Conservation (phyloP, 2,888 invertebrate species). For the Oxystoma pomonae region DNA sequence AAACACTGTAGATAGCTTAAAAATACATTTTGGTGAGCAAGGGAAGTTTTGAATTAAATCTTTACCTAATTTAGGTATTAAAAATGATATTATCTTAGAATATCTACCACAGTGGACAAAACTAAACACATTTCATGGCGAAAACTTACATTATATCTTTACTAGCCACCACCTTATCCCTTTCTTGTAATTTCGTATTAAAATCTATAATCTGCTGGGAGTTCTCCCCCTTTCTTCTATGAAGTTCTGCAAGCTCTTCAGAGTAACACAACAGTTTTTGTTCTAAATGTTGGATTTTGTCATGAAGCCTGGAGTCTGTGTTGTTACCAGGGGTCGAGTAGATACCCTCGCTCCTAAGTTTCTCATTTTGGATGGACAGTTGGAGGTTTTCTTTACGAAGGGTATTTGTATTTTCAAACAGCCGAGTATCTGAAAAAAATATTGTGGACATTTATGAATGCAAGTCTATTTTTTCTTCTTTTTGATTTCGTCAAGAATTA, state of each 20-base stretch:
- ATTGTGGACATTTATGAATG: too few relatives aligned
- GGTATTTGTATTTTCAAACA: constrained; percentile 79
- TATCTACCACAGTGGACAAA: too few relatives aligned
- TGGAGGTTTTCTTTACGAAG: constrained; percentile 81
- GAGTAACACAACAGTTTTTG: constrained; percentile 83
- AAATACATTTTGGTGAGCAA: too few relatives aligned
- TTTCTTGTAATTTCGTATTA: constrained; percentile 79
- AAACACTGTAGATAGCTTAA: too few relatives aligned
- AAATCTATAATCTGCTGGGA: constrained; percentile 90
- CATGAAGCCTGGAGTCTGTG: constrained; percentile 32
- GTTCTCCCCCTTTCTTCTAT: constrained; percentile 86
- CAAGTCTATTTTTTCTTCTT: too few relatives aligned
- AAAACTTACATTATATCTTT: constrained; percentile 70
- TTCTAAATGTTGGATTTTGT: constrained; percentile 69
- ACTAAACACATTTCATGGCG: too few relatives aligned
- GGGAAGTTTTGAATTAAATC: too few relatives aligned
- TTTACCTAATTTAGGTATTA: too few relatives aligned
- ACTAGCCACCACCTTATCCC: constrained; percentile 68
- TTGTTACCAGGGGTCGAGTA: constrained; percentile 36
- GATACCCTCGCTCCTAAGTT: constrained; percentile 59
- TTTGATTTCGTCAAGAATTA: too few relatives aligned
- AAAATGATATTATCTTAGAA: too few relatives aligned
- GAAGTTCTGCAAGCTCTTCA: constrained; percentile 89
- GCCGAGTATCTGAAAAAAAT: constrained; percentile 64
- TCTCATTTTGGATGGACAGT: constrained; percentile 80